These are phyloP conservation scores for Camponotus vicinus DNA, from an alignment of 1,140 invertebrate species.

Conservation along the genomic window DNA sequence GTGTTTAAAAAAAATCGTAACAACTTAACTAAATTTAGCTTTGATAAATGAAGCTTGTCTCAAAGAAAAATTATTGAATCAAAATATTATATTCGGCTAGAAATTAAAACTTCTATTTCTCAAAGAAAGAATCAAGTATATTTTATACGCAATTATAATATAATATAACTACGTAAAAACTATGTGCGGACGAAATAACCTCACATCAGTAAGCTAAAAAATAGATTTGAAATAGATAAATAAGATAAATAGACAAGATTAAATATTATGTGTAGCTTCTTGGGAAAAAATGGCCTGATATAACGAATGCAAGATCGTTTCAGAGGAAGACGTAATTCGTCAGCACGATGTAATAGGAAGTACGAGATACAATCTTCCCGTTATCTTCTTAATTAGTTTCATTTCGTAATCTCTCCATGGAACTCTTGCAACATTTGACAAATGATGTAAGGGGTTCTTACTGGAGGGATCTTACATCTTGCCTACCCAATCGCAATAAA, in stretches of 20 bases:
- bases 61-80: not conserved
- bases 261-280: constrained; percentile 21
- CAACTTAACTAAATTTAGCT: not conserved
- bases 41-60: not conserved
- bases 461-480: constrained; percentile 69
- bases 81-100: not conserved
- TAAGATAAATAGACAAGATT: constrained; percentile 22
- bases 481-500: constrained; percentile 73
- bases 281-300: constrained; percentile 25
- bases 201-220: not conserved
- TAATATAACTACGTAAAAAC: not conserved
- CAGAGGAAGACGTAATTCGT: constrained; percentile 58
- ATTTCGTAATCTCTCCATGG: constrained; percentile 74
- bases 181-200: not conserved
- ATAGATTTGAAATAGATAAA: constrained; percentile 27
- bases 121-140: constrained; percentile 7
- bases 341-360: constrained; percentile 66
- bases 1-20: not conserved
- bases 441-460: constrained; percentile 73
- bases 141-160: not conserved
- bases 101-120: not conserved
- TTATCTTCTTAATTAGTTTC: constrained; percentile 81
- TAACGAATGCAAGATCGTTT: constrained; percentile 48
- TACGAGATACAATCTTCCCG: constrained; percentile 73
- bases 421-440: constrained; percentile 77